Base-by-base conservation (phyloP, 2,113 vertebrate genomes). In the Garra rufa region DNA sequence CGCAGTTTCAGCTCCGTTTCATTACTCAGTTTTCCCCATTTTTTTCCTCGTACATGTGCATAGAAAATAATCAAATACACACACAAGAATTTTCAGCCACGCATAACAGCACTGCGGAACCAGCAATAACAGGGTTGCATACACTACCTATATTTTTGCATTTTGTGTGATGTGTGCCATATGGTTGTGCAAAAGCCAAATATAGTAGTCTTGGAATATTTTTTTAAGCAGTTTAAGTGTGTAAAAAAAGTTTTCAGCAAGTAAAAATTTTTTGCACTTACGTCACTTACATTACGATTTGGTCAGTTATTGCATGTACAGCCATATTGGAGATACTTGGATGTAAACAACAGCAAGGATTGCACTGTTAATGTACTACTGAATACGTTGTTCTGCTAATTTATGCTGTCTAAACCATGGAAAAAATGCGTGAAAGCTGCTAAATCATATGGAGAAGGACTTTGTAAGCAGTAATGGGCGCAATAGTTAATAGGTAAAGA, bases 11-110 rank as follows among this genome's bases (percentile, higher is more conserved):
- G 28, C 82, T 73, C 59, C 11, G 30, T 83, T 83, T 67, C 79
- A 73, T 82, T 82, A 44, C 83, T 85, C 86, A 76, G 55, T 73
- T 59, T 71, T 81, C 69, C 76, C 34, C 55, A 59, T 83, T 59
- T 28, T 65, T 50, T 7, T 48, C 21, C 76, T 63, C 73, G 80
- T 71, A 74, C 41, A 28, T 63, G 63, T 78, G 76, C 38, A 46
- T 9, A 19, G 59, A 83, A 83, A 43, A 73, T 82, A 61, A 74
- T 26, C 41, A 67, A 17, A 80, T 48, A 50, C 44, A 74, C 71
- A 81, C 71, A 30, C 59, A 34, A 80, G 63, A 61, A 30, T 83
- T 84, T 75, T 82, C 81, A 57, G 44, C 79, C 69, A 82, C 77
- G 69, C 13, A 76, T 61, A 84, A 75, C 81, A 55, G 69, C 52